Evolutionary conservation across 2,113 vertebrate genomes (phyloP).

Genomic region (Erythrocebus patas): DNA sequence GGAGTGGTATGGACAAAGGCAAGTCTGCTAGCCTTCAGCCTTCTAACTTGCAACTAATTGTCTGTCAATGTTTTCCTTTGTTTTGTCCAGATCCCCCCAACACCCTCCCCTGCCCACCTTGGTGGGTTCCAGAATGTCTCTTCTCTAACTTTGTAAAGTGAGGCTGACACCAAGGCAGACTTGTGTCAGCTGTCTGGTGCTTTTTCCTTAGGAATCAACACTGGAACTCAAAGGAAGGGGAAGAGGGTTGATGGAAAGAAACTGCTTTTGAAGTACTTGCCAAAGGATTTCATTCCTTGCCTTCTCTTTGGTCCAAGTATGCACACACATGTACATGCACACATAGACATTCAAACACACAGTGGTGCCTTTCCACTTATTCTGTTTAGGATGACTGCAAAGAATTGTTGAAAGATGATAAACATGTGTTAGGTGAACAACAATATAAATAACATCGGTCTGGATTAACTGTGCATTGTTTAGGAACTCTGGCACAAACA

Average conservation of each 20-base stretch:
- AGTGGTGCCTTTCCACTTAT: background rate
- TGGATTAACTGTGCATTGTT: background rate
- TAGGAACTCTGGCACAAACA: background rate
- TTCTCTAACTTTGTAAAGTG: background rate
- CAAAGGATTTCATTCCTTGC: background rate
- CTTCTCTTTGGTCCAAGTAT: background rate
- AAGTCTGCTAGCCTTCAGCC: background rate
- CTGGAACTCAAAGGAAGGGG: background rate
- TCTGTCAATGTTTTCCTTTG: background rate
- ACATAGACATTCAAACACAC: background rate
- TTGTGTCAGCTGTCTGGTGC: background rate
- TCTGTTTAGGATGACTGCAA: background rate
- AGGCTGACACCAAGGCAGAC: background rate
- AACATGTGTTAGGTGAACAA: background rate
- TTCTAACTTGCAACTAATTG: background rate
- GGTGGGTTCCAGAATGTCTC: background rate
- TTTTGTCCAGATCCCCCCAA: background rate
- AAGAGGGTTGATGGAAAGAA: background rate
- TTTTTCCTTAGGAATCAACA: background rate
- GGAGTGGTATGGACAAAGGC: background rate
- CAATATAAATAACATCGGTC: background rate
- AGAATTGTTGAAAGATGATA: background rate
- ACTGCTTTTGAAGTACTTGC: background rate
- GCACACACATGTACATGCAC: background rate
- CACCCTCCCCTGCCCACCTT: accelerated